Evolutionary conservation across 2,888 invertebrate genomes (phyloP), one percentile per base, ranked within the genome.

Genomic region (Poecilobothrus nobilitatus): DNA sequence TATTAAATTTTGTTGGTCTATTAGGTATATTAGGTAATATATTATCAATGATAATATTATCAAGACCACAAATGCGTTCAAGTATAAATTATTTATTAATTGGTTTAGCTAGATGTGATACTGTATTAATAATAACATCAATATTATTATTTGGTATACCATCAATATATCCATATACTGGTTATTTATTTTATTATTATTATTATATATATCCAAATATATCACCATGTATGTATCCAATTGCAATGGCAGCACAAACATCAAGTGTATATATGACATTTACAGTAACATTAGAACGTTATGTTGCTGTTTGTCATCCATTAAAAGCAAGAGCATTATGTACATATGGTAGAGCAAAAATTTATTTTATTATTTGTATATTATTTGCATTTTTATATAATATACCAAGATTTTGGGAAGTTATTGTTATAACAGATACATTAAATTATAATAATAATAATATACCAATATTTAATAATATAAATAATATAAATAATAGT

Each of bases 41-140:
- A 70, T 90, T 97, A 69, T 90, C 95, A 63, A 92, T 94, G 86
- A 89, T 95, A 71, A 95, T 96, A 75, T 84, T 96, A 67, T 92
- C 94, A 70, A 87, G 95, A 68, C 95, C 95, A 33, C 92, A 96
- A 82, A 97, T 97, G 97, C 89, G 93, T 76, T 95, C 95, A 70
- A 95, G 96, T 78, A 94, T 97, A 78, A 97, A 97, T 83, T 94
- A 95, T 81, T 87, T 97, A 78, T 86, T 98, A 71, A 92, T 95
- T 73, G 96, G 95, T 7, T 86, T 98, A 75, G 97, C 97, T 33
- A 87, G 94, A 75, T 95, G 95, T 82, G 98, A 98, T 84, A 94
- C 94, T 15, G 87, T 92, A 73, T 87, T 97, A 74, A 92, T 97
- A 75, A 84, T 94, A 74, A 93, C 94, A 66, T 92, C 94, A 70